Percentiles rank a stretch among this genome's conserved stretches.
phyloP scores from a whole-genome alignment of 2,113 vertebrate species.

The Dissostichus mawsoni region DNA sequence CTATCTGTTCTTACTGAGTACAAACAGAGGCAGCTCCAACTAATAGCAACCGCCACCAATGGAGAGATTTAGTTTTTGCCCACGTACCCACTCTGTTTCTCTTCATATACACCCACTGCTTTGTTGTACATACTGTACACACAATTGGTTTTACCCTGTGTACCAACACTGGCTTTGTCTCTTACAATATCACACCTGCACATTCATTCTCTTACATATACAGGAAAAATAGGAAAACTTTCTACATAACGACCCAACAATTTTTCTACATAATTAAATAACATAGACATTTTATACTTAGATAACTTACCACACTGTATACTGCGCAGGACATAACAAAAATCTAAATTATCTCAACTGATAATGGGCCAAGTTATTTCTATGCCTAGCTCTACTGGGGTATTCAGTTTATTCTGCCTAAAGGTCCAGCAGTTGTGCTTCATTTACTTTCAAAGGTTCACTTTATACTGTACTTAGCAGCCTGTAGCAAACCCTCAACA shows the following conservation, averaged over 20 bases:
- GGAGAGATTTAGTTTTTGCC: slow-evolving; percentile 26
- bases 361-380: neutral
- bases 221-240: neutral
- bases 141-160: neutral
- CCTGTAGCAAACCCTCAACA: neutral
- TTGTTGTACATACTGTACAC: neutral
- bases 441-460: neutral
- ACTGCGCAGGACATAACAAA: neutral
- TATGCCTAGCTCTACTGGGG: neutral
- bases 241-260: neutral
- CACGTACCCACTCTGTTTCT: slow-evolving; percentile 5
- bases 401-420: neutral
- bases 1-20: neutral
- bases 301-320: neutral
- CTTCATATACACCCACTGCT: slow-evolving; percentile 2
- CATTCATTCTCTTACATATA: neutral
- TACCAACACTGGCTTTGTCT: neutral
- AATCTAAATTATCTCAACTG: neutral
- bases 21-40: slow-evolving; percentile 51
- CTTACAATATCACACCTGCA: neutral
- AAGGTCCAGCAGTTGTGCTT: neutral
- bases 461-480: neutral
- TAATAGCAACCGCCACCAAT: slow-evolving; percentile 30
- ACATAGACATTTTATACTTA: neutral
- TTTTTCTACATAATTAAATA: neutral